Evolutionary conservation across 2,113 vertebrate species (phyloP).

Genomic region (Oxyura jamaicensis): DNA sequence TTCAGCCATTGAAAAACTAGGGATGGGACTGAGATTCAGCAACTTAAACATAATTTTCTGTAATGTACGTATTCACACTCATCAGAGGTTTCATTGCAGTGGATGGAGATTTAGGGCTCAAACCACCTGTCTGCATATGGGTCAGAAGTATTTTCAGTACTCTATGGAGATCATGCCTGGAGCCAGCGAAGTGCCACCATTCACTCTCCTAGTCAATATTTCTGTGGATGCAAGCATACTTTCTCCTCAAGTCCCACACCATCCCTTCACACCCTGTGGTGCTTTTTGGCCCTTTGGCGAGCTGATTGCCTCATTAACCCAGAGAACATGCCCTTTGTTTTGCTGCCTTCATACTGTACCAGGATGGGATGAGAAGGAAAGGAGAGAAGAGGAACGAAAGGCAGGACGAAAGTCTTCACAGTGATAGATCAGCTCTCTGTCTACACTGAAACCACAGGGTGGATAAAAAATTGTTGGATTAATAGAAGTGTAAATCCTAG

Average conservation of each 20-base stretch:
- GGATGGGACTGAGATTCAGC: neutral
- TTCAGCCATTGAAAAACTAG: neutral
- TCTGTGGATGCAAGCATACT: neutral
- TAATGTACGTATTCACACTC: neutral
- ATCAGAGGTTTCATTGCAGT: neutral
- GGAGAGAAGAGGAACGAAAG: neutral
- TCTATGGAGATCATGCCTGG: neutral
- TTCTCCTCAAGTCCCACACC: neutral
- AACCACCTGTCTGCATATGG: neutral
- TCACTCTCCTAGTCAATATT: neutral
- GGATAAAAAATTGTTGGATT: neutral
- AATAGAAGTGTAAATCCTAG: neutral
- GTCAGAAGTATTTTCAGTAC: neutral
- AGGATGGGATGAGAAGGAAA: neutral
- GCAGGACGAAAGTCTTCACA: neutral
- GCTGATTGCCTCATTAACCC: neutral
- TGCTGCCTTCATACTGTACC: neutral
- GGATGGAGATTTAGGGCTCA: neutral
- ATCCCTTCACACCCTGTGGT: neutral
- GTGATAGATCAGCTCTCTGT: neutral
- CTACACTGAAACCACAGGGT: neutral
- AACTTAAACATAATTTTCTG: neutral
- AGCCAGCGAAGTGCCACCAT: fast-evolving
- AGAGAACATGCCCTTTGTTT: neutral
- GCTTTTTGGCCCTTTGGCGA: neutral